These are phyloP conservation scores for Hofmannophila pseudospretella DNA, from an alignment of 2,888 invertebrate species.

Conservation along the genomic window DNA sequence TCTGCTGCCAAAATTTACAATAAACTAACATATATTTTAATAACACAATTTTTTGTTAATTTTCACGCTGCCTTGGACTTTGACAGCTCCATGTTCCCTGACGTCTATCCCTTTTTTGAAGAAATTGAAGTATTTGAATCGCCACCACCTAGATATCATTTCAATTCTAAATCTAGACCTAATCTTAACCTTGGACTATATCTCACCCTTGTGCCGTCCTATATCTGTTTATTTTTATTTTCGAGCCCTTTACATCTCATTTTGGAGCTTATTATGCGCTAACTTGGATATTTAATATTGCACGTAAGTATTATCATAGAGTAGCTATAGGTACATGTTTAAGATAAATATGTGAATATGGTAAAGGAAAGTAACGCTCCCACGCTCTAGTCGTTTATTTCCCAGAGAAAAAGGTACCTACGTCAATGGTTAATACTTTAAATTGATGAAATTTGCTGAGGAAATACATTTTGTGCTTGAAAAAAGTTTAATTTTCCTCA, in stretches of 20 bases:
- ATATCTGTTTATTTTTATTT: not conserved
- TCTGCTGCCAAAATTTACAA: no score
- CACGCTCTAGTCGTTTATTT: no score
- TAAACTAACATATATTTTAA: no score
- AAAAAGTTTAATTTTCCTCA: no score
- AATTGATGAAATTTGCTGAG: no score
- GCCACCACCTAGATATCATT: slow-evolving; percentile 48
- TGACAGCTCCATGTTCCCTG: slow-evolving; percentile 49
- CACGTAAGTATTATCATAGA: not conserved
- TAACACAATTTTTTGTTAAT: slow-evolving; percentile 17
- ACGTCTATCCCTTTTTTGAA: slow-evolving; percentile 58
- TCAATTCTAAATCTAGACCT: slow-evolving; percentile 26
- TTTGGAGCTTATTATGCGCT: not conserved
- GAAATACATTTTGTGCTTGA: no score
- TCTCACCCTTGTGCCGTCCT: slow-evolving; percentile 4
- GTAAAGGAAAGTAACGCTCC: no score
- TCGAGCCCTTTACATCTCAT: not conserved
- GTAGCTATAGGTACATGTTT: no score
- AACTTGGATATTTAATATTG: not conserved
- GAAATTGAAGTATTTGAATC: slow-evolving; percentile 52
- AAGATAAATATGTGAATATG: no score
- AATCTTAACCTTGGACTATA: slow-evolving; percentile 9
- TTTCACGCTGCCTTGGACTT: slow-evolving; percentile 54
- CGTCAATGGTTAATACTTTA: no score
- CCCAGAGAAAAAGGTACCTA: no score